A percentile compares a stretch with the other conserved stretches of the same genome.
Conservation (phyloP, 30 jellyfish, hydroid and myxozoan genomes). For the Turritopsis dohrnii region DNA sequence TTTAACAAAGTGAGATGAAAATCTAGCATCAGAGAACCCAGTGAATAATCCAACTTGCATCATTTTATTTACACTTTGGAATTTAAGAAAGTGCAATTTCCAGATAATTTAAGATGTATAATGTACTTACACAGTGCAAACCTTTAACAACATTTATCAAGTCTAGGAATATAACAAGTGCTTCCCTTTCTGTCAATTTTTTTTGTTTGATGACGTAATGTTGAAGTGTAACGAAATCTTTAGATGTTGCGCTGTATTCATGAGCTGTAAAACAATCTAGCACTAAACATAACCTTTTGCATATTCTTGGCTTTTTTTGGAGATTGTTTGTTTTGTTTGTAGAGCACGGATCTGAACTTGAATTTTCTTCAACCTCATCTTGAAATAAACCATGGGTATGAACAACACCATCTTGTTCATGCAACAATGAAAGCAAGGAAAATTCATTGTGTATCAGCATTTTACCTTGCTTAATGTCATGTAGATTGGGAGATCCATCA, state of each 20-base stretch:
- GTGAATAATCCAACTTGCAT: too few species aligned
- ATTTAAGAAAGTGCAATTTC: too few species aligned
- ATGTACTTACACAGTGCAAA: conserved; percentile 64
- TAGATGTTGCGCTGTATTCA: conserved; percentile 60
- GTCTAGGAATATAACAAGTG: conserved; percentile 77
- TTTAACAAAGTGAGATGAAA: background rate
- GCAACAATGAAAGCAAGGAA: conserved; percentile 73
- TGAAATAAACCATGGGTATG: conserved; percentile 94
- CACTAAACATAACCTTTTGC: conserved; percentile 82
- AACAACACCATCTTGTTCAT: conserved; percentile 82
- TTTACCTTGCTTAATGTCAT: conserved; percentile 88
- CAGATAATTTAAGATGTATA: too few species aligned
- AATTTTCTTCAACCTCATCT: conserved; percentile 68
- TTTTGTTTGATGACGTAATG: conserved; percentile 87
- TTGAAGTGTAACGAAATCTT: conserved; percentile 81
- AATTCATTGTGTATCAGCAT: conserved; percentile 89
- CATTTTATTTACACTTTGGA: too few species aligned
- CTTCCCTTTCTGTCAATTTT: conserved; percentile 75
- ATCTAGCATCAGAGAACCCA: too few species aligned
- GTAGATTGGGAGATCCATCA: conserved; percentile 27
- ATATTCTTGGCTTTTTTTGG: conserved; percentile 32
- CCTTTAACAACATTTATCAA: conserved; percentile 73
- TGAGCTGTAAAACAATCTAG: conserved; percentile 89
- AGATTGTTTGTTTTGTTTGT: conserved; percentile 5
- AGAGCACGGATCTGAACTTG: conserved; percentile 27